Evolutionary conservation across 2,888 invertebrate genomes (phyloP), one percentile per base, ranked within the genome.

Genomic region (Hypselothyrea guttata): DNA sequence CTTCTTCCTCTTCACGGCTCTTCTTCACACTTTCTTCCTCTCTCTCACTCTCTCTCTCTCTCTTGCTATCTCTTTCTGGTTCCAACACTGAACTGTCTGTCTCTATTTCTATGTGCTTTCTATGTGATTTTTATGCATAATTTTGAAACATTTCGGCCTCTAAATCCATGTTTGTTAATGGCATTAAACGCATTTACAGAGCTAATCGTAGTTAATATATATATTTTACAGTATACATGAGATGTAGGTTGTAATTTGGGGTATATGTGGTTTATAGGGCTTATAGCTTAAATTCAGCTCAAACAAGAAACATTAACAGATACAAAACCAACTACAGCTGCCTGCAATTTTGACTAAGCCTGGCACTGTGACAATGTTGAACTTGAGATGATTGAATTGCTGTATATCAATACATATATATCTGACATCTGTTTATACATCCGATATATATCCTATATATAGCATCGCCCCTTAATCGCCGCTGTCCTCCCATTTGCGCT

Each of bases 401-500:
- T 46, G 22, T 40, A 28, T 30, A 46, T 27, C n/a, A n/a, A 51
- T 22, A 28, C 38, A 41, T 46, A 54, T 28, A 22, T 7, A 31
- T 28, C 31, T 22, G 22, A 44, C 13, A 33, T 34, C 12, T 22
- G 15, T 45, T 27, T 13, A 40, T 40, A 22, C 22, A 22, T 22
- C 22, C 22, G 22, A 35, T 22, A 28, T 45, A 13, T 22, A 48
- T 45, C 40, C n/a, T n/a, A n/a, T n/a, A 5, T 13, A 4, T n/a
- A 4, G n/a, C 5, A 18, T 5, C 12, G 28, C 4, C n/a, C 11
- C 38, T 92, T 95, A 95, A 90, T 96, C 95, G 45, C 95, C 95
- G 41, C 94, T 93, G 89, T 95, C 95, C 56, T 93, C 92, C 95
- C 95, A 96, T 90, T 94, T 95, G 75, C 94, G 93, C 90, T 98